Evolutionary conservation across 2,888 invertebrate species (phyloP), one percentile per base, ranked within the genome.

Genomic region (Ophion ellenae): DNA sequence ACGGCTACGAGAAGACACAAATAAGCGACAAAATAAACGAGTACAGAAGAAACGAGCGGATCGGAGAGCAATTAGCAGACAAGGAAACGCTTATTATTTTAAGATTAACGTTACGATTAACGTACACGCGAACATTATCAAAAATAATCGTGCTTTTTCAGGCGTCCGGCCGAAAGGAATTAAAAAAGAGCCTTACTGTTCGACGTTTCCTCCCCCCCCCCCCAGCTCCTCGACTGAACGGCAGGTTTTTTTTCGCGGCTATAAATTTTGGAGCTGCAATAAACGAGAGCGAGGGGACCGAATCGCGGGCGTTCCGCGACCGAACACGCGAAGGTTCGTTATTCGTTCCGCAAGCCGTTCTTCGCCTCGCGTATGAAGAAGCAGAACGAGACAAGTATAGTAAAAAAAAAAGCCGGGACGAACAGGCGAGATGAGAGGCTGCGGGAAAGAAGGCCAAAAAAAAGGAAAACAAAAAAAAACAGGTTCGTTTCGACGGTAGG

Each of bases 401-500:
- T 47, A 0, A 3, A 47, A 53, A 47, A 53, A 40, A 40, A 40
- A 40, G 40, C 40, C 53, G 17, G 17, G 53, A 17, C 53, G 17
- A 53, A 5, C 53, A 32, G 17, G 32, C 32, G 32, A 32, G 32
- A 32, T 32, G 64, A 64, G 63, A 45, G 67, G 69, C 70, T 20
- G 63, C 7, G 7, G 69, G 24, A 63, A 69, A 36, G 74, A 79
- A 84, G 59, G 61, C 61, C 47, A 70, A 66, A 36, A 45, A 40
- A 57, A 24, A 47, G 70, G 20, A 20, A 32, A 67, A 59, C 59
- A 66, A 74, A 67, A 59, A 73, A 66, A 74, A 86, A 83, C 86
- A 66, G 86, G 86, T 86, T 86, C 80, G 77, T 77, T 70, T 81
- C 28, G 80, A 47, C 74, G 77, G 76, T 69, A 82, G 79, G 79